phyloP scores from a whole-genome alignment of 2,113 vertebrate species.

The Hippocampus comes region DNA sequence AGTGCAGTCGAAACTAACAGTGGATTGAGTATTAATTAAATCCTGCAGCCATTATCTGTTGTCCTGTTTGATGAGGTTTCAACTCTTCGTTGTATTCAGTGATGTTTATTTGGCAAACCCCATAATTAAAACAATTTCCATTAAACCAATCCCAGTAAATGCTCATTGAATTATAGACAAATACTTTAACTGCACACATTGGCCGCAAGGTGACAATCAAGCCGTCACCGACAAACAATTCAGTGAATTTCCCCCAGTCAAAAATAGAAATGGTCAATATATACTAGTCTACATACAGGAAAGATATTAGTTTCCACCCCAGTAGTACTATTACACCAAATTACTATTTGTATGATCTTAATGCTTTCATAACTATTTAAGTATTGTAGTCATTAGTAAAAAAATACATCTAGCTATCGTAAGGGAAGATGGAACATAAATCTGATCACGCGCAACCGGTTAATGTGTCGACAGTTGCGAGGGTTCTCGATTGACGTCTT shows the following conservation, averaged over 20 bases:
- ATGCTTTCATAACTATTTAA: no score
- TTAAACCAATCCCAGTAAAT: neutral
- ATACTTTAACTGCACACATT: neutral
- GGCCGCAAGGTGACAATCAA: conserved; percentile 14
- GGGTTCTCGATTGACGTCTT: no score
- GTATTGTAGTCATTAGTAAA: no score
- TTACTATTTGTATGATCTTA: no score
- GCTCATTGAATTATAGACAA: neutral
- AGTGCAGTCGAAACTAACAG: neutral
- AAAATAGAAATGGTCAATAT: neutral
- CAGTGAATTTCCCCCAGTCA: neutral
- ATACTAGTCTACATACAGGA: no score
- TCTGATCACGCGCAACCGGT: no score
- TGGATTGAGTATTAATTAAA: neutral
- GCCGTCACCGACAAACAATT: neutral
- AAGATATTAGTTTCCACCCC: no score
- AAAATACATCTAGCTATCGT: no score
- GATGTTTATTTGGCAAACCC: neutral
- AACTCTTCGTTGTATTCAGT: neutral
- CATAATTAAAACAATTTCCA: conserved; percentile 1
- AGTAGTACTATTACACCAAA: no score
- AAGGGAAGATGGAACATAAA: no score
- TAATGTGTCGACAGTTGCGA: no score
- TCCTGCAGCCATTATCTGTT: neutral
- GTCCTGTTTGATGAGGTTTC: conserved; percentile 3